These are phyloP conservation scores for Malthinus flaveolus DNA, from an alignment of 2,888 invertebrate genomes.

Conservation along the genomic window DNA sequence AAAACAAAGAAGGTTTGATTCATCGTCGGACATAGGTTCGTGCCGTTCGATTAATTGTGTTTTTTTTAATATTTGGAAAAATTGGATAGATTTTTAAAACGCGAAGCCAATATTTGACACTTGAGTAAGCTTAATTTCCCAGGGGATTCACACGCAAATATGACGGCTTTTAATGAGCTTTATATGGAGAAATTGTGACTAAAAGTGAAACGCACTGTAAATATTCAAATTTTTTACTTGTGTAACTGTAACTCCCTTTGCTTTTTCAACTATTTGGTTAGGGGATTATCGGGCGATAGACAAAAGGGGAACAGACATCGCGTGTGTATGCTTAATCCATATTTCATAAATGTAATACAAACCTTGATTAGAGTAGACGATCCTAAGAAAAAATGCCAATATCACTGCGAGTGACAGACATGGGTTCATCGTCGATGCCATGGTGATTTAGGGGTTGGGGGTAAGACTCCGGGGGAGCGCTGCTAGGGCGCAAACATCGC, in stretches of 20 bases:
- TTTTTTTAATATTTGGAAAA: not conserved
- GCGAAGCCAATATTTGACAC: not conserved
- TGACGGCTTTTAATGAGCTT: not conserved
- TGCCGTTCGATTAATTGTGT: not conserved
- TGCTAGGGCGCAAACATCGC: slow-evolving; percentile 42
- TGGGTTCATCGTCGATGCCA: slow-evolving; percentile 40
- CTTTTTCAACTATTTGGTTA: not conserved
- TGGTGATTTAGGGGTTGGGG: slow-evolving; percentile 39
- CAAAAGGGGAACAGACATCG: slow-evolving; percentile 4
- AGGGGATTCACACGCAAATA: slow-evolving; percentile 2
- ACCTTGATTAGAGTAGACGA: slow-evolving; percentile 44
- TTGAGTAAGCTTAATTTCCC: slow-evolving; percentile 14
- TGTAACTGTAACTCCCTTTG: not conserved
- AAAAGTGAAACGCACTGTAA: not conserved
- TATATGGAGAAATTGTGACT: too few species aligned
- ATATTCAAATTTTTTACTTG: slow-evolving; percentile 5
- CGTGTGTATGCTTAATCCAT: slow-evolving; percentile 30
- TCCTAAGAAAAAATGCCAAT: slow-evolving; percentile 44
- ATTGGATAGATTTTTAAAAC: slow-evolving; percentile 3
- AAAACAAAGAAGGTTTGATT: slow-evolving; percentile 18
- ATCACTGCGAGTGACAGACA: slow-evolving; percentile 43
- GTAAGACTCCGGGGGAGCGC: slow-evolving; percentile 38
- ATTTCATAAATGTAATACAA: slow-evolving; percentile 40
- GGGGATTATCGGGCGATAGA: not conserved
- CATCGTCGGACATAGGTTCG: slow-evolving; percentile 6